phyloP scores from a whole-genome alignment of 1,140 invertebrate species.

The Hyphantria cunea region DNA sequence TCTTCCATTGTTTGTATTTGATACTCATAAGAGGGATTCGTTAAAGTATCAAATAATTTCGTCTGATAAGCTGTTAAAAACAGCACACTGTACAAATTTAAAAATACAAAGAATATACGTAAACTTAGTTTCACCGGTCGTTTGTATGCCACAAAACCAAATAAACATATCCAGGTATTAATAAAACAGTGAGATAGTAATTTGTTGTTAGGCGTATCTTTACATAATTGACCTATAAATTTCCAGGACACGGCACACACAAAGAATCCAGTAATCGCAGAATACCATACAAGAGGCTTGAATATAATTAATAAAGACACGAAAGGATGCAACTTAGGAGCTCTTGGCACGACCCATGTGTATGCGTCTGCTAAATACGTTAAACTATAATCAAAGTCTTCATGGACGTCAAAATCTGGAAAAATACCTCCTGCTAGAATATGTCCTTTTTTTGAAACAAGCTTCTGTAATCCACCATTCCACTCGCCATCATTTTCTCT shows the following conservation, averaged over 20 bases:
- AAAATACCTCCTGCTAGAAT: conserved; percentile 81
- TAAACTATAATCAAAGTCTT: conserved; percentile 78
- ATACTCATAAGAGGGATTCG: conserved; percentile 72
- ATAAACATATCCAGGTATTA: conserved; percentile 70
- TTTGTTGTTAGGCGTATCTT: conserved; percentile 67
- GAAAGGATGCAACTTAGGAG: conserved; percentile 70
- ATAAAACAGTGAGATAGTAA: conserved; percentile 67
- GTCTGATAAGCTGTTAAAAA: conserved; percentile 80
- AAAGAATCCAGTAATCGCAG: conserved; percentile 60
- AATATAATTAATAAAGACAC: conserved; percentile 72
- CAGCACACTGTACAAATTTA: conserved; percentile 79
- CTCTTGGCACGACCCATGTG: conserved; percentile 78
- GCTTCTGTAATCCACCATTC: conserved; percentile 71
- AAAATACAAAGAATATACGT: conserved; percentile 76
- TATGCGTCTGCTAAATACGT: conserved; percentile 80
- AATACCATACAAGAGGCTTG: conserved; percentile 68
- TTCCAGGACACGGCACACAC: conserved; percentile 74
- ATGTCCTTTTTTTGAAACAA: conserved; percentile 68
- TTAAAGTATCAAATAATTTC: conserved; percentile 80
- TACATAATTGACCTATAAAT: conserved; percentile 59
- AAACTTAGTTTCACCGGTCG: conserved; percentile 71
- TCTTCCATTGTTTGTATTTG: conserved; percentile 78
- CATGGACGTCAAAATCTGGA: conserved; percentile 81
- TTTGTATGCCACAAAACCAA: conserved; percentile 71
- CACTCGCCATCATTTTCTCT: conserved; percentile 56